Base-by-base conservation (phyloP, 2,888 invertebrate species). In the Tetheella fluctuosa region DNA sequence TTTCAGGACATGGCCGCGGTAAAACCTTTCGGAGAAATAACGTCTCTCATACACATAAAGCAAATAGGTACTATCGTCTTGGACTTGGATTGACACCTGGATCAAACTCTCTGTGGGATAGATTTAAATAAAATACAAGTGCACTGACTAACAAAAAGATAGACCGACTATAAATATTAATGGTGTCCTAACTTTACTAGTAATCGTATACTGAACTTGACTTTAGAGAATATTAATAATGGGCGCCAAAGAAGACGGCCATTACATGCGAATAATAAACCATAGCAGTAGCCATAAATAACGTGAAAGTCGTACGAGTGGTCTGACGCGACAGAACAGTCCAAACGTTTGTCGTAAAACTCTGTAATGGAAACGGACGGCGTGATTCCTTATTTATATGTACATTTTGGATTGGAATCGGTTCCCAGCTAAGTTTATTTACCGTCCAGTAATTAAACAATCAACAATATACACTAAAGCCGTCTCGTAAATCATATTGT, bases 361-460 rank as follows among this genome's bases (percentile, higher is more conserved):
- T 28, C 30, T 30, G 28, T 30, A 28, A 30, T 28, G 28, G 30
- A 30, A 62, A 65, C 34, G 54, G 65, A n/a, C 68, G 64, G 65
- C 68, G 65, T 59, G 65, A 78, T 79, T 81, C 74, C 81, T 76
- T 77, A 79, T 81, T 80, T 79, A 25, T 25, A 25, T 25, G 2
- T 25, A 75, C 74, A 79, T 77, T 77, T 77, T 63, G 66, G 74
- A 79, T 79, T 77, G 71, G 68, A 81, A 79, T 77, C 72, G 65
- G 67, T 48, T 48, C 20, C 48, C 48, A 75, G 72, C 72, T 62
- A 66, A 67, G 71, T 76, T 77, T 78, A 79, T 83, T 82, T 76
- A 70, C 71, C 69, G 61, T 65, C 68, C 67, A 64, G 77, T 86
- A 85, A 87, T 87, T 86, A 86, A 83, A 87, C 80, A 81, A 81